Percentiles rank a stretch among this genome's conserved stretches.
phyloP scores from a whole-genome alignment of 37 sponge, comb jelly and placozoan genomes.

The Petrosia ficiformis region DNA sequence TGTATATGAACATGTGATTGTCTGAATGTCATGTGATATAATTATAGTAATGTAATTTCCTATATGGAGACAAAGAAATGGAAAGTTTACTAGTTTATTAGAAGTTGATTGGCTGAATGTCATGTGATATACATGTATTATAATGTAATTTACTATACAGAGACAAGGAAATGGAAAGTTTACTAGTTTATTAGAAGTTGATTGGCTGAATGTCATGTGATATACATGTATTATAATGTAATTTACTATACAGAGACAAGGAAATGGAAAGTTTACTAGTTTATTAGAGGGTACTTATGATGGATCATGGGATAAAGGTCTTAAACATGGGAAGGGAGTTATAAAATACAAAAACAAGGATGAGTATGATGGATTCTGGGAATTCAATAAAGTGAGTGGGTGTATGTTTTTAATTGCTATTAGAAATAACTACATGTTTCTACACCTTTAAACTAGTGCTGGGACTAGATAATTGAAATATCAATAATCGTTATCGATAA shows the following conservation, averaged over 20 bases:
- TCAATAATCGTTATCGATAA: too few species aligned
- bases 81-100: too few species aligned
- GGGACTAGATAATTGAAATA: too few species aligned
- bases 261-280: constrained; percentile 49
- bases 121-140: too few species aligned
- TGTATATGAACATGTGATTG: neutral
- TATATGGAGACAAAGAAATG: too few species aligned
- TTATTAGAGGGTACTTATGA: constrained; percentile 53
- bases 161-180: too few species aligned
- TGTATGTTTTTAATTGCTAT: neutral
- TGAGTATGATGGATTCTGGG: constrained; percentile 82
- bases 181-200: constrained; percentile 13
- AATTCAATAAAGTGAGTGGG: constrained; percentile 45
- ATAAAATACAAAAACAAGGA: constrained; percentile 70
- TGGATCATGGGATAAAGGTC: constrained; percentile 75
- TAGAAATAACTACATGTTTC: neutral
- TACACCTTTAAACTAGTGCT: neutral
- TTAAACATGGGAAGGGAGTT: constrained; percentile 63
- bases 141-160: too few species aligned
- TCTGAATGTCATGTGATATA: neutral
- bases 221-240: too few species aligned
- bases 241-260: constrained; percentile 83
- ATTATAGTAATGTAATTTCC: too few species aligned
- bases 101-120: neutral
- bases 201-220: constrained; percentile 12